Evolutionary conservation across 1,140 invertebrate genomes (phyloP), one percentile per base, ranked within the genome.

Genomic region (Bilobella aurantiaca): DNA sequence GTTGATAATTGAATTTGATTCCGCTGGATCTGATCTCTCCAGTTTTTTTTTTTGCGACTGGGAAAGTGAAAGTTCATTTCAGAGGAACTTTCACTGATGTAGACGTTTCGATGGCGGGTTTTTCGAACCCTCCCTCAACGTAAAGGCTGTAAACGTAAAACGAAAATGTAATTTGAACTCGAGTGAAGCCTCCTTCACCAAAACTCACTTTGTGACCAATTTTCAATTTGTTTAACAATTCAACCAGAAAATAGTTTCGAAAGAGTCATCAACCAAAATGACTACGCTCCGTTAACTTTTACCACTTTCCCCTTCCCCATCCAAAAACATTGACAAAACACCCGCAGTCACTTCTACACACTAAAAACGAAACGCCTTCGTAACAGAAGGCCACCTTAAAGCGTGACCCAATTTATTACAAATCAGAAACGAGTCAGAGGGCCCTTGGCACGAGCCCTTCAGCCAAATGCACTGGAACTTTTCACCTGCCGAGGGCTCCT

Each of bases 141-240:
- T 42, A 18, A 42, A 42, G 18, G 34, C 8, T 42, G 34, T 12
- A 8, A 18, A 53, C 5, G 49, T 12, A 53, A 23, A 53, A 53
- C 5, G 8, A 53, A 53, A 53, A 53, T 53, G 49, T 53, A 53
- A 53, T 53, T 53, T 53, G 49, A 53, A 23, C 14, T 23, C 25
- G 5, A 23, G 49, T 42, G 34, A 42, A 42, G 34, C 8, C 8
- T 23, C 5, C 49, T 53, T 23, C 8, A 53, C 49, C 8, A 14
- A 53, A 53, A 53, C 49, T 53, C 12, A 53, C 12, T 53, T 53
- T 53, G 49, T 53, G 49, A 53, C 49, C 49, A 53, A 53, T 53
- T 53, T 53, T 53, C 49, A 53, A 53, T 53, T 53, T 53, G 49
- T 53, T 53, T 53, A 53, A 53, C 49, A 53, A 53, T 53, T 53